A percentile compares a stretch with the other conserved stretches of the same genome.
These are phyloP conservation scores for Xyrauchen texanus DNA, from an alignment of 2,113 vertebrate genomes.

Conservation along the genomic window DNA sequence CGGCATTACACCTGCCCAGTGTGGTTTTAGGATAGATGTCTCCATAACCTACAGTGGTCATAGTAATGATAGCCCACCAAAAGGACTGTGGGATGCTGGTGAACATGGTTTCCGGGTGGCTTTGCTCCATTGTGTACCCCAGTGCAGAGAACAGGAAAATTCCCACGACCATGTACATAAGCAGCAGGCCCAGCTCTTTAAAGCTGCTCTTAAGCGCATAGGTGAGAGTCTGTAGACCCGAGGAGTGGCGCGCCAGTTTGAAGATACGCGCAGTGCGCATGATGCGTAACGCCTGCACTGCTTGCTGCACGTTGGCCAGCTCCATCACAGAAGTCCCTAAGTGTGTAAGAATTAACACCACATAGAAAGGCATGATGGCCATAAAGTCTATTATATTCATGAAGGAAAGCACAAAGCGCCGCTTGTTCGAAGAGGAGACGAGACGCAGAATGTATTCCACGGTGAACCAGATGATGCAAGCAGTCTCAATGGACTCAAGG, in stretches of 20 bases:
- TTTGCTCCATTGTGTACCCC: constrained; percentile 96
- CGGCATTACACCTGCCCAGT: constrained; percentile 91
- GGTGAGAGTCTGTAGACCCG: constrained; percentile 93
- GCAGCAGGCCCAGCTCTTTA: constrained; percentile 91
- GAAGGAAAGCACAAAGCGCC: constrained; percentile 86
- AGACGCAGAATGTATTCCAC: constrained; percentile 89
- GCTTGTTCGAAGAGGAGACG: constrained; percentile 85
- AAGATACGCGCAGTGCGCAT: constrained; percentile 95
- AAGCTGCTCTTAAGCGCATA: constrained; percentile 94
- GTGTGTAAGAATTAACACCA: constrained; percentile 87
- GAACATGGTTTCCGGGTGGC: constrained; percentile 93
- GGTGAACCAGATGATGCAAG: constrained; percentile 96
- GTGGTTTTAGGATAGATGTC: constrained; percentile 98
- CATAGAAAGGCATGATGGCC: constrained; percentile 93
- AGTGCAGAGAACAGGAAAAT: constrained; percentile 96
- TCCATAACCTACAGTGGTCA: constrained; percentile 97
- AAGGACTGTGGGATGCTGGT: constrained; percentile 98
- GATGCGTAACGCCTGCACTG: constrained; percentile 92
- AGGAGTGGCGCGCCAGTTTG: constrained; percentile 94
- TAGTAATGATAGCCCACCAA: constrained; percentile 99
- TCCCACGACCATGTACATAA: constrained; percentile 96
- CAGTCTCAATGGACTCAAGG: constrained; percentile 91
- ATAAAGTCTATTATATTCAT: constrained; percentile 96
- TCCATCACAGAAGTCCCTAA: constrained; percentile 89
- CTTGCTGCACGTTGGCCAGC: constrained; percentile 93